Evolutionary conservation across 2,113 vertebrate genomes (phyloP), one percentile per base, ranked within the genome.

Genomic region (Lates calcarifer): DNA sequence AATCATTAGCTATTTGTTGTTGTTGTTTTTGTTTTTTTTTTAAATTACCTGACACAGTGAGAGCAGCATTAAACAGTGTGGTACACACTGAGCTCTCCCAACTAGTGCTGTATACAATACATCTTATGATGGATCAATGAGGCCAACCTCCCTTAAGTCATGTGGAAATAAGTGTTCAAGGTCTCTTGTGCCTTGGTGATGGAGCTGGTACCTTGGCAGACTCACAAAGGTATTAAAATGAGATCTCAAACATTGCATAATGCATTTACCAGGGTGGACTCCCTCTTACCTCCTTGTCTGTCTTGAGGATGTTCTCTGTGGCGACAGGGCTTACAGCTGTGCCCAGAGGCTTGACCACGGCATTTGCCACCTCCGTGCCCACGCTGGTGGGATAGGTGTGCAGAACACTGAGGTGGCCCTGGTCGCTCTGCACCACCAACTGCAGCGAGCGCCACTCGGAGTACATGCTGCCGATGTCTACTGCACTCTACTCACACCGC

Each of bases 401-500:
- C 88, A 99, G 95, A 17, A 99, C 98, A n/a, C 98, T 99, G 86
- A 97, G 96, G 86, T 98, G 96, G 60, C 97, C 97, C 90, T 97
- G 96, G 94, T 98, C 97, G 94, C 97, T 97, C 78, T 98, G 97
- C 93, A 98, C 96, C 86, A 98, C 95, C 92, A 98, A 92, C 91
- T 99, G 98, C 93, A 99, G 95, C 41, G 98, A 98, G 92, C 97
- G 96, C 98, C 98, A 99, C 94, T 99, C 97, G 9, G 97, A 98
- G 95, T 98, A 99, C 97, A 98, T 98, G 86, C 92, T 97, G 95
- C 89, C 84, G 81, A 39, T 49, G 81, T 90, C 89, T 95, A 55
- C 56, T 82, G 79, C 61, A 70, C 85, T 90, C 86, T 91, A 91
- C 88, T 90, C 78, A 87, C 91, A 85, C 85, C 87, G 68, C 90